Evolutionary conservation across 2,113 vertebrate species (phyloP).

Genomic region (Herpetotheres cachinnans): DNA sequence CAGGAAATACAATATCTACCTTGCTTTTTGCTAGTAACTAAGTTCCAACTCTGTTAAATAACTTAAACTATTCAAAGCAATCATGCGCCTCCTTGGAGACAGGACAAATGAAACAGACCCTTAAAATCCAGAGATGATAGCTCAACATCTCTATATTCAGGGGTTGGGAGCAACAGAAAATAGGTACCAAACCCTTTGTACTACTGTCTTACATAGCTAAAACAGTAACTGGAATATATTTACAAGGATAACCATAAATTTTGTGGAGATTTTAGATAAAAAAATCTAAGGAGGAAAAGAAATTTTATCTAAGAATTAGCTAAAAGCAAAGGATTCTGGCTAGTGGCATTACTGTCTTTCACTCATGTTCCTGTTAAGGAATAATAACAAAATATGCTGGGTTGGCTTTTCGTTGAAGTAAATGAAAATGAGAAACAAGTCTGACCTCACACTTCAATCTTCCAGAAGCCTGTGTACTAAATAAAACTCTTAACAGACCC

Average conservation of each 20-base stretch:
- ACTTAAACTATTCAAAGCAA: neutral
- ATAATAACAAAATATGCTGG: accelerated
- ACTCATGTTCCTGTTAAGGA: neutral
- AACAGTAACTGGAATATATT: neutral
- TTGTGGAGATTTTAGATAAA: neutral
- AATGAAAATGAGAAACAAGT: neutral
- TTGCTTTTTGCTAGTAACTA: neutral
- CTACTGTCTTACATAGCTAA: neutral
- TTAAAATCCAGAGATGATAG: neutral
- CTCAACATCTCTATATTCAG: neutral
- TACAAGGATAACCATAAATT: neutral
- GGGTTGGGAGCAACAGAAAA: neutral
- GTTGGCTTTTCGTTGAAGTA: neutral
- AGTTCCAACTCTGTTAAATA: neutral
- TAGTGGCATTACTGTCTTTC: neutral
- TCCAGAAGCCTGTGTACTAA: neutral
- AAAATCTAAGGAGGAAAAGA: neutral
- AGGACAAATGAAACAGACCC: neutral
- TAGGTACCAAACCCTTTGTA: neutral
- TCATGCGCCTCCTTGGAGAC: neutral
- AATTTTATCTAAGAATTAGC: neutral
- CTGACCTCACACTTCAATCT: neutral
- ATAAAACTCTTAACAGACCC: neutral
- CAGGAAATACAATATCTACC: neutral
- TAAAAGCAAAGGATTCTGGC: neutral